Conservation (phyloP, 2,797 vertebrate genomes). For the Gymnocypris eckloni region DNA sequence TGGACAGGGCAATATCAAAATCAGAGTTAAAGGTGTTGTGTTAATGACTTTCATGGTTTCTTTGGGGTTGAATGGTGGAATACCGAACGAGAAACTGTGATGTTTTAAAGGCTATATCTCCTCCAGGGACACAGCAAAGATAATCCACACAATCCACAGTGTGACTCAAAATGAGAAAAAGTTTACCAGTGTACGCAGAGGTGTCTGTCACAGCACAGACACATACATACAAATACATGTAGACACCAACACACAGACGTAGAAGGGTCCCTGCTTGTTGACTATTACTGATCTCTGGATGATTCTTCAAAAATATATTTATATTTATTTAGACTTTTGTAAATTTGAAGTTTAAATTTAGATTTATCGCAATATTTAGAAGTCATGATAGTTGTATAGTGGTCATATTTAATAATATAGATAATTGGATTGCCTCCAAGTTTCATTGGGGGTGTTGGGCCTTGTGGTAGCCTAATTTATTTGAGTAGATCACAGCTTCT, state of each 20-base stretch:
- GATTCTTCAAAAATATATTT: not conserved
- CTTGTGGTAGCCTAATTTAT: no score
- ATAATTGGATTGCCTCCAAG: no score
- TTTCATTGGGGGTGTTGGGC: no score
- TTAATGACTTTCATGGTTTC: constrained; percentile 22
- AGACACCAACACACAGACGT: not conserved
- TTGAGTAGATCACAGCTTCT: no score
- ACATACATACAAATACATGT: constrained; percentile 7
- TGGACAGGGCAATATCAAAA: constrained; percentile 27
- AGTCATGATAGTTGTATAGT: not conserved
- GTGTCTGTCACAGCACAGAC: constrained; percentile 4
- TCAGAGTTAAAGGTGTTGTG: constrained; percentile 22
- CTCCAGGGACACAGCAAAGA: constrained; percentile 35
- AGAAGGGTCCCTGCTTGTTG: not conserved
- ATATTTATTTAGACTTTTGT: no score
- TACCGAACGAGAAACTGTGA: not conserved
- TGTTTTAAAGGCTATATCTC: constrained; percentile 32
- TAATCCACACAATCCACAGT: constrained; percentile 46
- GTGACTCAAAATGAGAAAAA: constrained; percentile 20
- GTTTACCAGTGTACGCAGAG: constrained; percentile 15
- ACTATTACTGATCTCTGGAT: not conserved
- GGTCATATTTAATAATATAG: not conserved
- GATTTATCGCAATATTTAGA: not conserved
- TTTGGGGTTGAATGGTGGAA: constrained; percentile 10
- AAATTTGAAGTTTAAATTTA: not conserved